phyloP scores from a whole-genome alignment of 2,888 invertebrate genomes.

The Leucophenga montana region DNA sequence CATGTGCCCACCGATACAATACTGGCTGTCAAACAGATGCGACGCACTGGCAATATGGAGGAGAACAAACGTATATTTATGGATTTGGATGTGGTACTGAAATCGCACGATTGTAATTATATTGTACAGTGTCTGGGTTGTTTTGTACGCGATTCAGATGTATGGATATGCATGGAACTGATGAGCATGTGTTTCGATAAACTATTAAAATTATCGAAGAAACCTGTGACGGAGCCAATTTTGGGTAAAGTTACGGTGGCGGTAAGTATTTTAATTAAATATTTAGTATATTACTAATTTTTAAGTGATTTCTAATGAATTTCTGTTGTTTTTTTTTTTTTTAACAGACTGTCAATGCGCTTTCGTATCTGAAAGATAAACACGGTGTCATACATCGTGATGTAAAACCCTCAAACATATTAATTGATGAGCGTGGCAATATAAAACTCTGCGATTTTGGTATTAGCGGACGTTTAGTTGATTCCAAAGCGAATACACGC shows the following conservation, averaged over 20 bases:
- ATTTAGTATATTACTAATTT: too few relatives aligned
- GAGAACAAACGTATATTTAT: constrained; percentile 98
- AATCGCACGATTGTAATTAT: constrained; percentile 96
- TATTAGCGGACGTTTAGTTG: constrained; percentile 97
- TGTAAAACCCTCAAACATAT: constrained; percentile 98
- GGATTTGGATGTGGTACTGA: constrained; percentile 98
- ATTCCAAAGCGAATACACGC: constrained; percentile 97
- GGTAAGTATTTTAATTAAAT: constrained; percentile 76
- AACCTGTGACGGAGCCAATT: constrained; percentile 95
- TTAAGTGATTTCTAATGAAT: constrained; percentile 4
- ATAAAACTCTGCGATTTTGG: constrained; percentile 99
- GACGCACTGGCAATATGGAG: constrained; percentile 95
- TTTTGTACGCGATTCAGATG: constrained; percentile 97
- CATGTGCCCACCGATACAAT: constrained; percentile 89
- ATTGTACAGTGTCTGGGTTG: constrained; percentile 98
- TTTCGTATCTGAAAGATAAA: constrained; percentile 96
- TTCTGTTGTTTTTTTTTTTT: constrained; percentile 17
- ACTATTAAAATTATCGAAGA: constrained; percentile 86
- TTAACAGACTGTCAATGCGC: constrained; percentile 91
- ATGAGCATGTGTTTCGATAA: constrained; percentile 99
- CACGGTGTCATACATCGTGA: constrained; percentile 98
- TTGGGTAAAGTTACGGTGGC: constrained; percentile 97
- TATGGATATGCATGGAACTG: constrained; percentile 99
- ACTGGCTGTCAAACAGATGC: constrained; percentile 99
- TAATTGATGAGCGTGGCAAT: constrained; percentile 94